These are phyloP conservation scores for Oceanites oceanicus DNA, from an alignment of 2,113 vertebrate genomes.

Conservation along the genomic window DNA sequence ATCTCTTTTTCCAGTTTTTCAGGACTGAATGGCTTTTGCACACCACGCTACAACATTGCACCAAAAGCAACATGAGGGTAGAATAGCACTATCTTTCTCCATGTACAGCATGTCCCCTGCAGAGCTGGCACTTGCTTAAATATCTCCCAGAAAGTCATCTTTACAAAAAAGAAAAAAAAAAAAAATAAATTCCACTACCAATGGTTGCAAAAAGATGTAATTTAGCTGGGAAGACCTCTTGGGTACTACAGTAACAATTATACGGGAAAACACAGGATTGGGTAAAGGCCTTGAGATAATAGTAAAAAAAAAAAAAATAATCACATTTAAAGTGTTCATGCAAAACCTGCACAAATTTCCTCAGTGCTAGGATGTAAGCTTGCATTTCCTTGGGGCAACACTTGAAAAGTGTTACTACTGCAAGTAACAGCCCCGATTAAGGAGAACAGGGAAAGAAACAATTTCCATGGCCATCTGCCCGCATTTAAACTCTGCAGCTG, in stretches of 20 bases:
- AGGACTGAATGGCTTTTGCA: not conserved
- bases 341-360: not conserved
- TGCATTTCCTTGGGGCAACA: not conserved
- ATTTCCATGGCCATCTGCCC: not conserved
- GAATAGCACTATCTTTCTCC: not conserved
- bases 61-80: not conserved
- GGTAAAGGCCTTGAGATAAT: not conserved
- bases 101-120: not conserved
- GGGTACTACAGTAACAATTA: not conserved
- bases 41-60: not conserved
- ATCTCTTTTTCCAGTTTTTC: not conserved
- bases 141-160: not conserved
- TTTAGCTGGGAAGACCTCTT: not conserved
- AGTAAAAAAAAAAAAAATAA: not conserved
- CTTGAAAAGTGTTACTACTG: not conserved
- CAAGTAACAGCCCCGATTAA: not conserved
- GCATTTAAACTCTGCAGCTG: not conserved
- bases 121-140: not conserved
- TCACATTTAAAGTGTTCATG: not conserved
- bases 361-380: not conserved
- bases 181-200: not conserved
- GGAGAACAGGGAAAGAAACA: not conserved
- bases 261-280: not conserved
- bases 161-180: not conserved
- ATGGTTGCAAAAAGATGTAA: not conserved